Evolutionary conservation across 2,113 vertebrate species (phyloP).

Genomic region (Proterorhinus semilunaris): DNA sequence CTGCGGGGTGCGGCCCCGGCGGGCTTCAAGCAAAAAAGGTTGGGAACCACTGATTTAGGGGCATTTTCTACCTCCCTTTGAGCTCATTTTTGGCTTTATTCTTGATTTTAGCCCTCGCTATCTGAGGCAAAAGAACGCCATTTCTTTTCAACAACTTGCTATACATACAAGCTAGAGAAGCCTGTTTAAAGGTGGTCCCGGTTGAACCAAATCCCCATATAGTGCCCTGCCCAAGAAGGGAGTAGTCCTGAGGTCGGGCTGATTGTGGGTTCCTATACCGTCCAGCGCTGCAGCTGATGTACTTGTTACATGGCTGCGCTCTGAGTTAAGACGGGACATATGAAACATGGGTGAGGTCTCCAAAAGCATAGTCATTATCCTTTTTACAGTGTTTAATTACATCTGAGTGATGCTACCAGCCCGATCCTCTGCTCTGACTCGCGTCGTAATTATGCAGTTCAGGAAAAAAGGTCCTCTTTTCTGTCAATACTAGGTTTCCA

Average conservation of each 20-base stretch:
- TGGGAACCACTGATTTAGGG: not conserved
- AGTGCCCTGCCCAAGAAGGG: conserved; percentile 47
- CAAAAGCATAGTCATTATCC: conserved; percentile 57
- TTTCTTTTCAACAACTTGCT: conserved; percentile 1
- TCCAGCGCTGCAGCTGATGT: conserved; percentile 48
- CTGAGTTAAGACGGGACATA: conserved; percentile 29
- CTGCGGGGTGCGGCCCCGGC: too few species aligned
- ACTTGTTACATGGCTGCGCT: conserved; percentile 38
- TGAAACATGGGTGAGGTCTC: conserved; percentile 64
- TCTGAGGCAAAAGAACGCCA: conserved; percentile 3
- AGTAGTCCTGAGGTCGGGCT: conserved; percentile 53
- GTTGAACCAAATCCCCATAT: conserved; percentile 45
- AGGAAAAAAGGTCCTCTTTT: conserved; percentile 51
- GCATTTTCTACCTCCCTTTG: conserved; percentile 47
- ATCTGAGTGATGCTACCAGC: conserved; percentile 41
- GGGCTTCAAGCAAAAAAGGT: too few species aligned
- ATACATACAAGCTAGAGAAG: not conserved
- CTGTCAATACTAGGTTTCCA: conserved; percentile 51
- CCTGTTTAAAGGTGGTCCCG: conserved; percentile 50
- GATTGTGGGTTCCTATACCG: conserved; percentile 50
- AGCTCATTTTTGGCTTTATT: not conserved
- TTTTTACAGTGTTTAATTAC: conserved; percentile 68
- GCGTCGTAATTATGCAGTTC: conserved; percentile 55
- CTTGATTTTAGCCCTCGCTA: not conserved
- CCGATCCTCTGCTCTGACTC: conserved; percentile 37